These are phyloP conservation scores for Bombylius major DNA, from an alignment of 2,888 invertebrate genomes.

Conservation along the genomic window DNA sequence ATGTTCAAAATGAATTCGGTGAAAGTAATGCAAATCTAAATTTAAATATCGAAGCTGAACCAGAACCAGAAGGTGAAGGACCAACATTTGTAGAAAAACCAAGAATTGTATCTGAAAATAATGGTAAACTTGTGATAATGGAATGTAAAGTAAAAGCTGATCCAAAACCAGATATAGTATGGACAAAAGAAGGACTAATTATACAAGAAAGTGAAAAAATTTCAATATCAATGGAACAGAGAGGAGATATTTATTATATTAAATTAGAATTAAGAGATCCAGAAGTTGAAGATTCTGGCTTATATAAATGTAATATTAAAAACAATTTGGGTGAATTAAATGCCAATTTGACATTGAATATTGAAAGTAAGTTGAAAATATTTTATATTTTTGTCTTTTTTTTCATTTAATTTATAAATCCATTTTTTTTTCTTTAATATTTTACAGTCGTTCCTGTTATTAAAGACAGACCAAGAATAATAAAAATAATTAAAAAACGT, in stretches of 20 bases:
- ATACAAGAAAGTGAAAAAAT: constrained; percentile 72
- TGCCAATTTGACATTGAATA: constrained; percentile 92
- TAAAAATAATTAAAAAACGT: constrained; percentile 83
- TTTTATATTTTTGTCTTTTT: neutral
- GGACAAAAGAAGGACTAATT: constrained; percentile 69
- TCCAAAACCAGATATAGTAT: constrained; percentile 68
- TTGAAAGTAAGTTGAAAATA: constrained; percentile 67
- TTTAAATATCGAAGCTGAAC: constrained; percentile 91
- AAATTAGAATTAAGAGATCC: constrained; percentile 81
- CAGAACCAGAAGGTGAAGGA: constrained; percentile 85
- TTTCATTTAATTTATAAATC: neutral
- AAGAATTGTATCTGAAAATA: constrained; percentile 69
- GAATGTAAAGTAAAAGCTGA: constrained; percentile 75
- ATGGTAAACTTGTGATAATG: constrained; percentile 75
- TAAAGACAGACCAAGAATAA: constrained; percentile 82
- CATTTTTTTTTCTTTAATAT: neutral
- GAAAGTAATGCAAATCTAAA: constrained; percentile 95
- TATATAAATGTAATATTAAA: constrained; percentile 96
- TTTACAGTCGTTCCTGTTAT: constrained; percentile 77
- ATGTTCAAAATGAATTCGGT: constrained; percentile 89
- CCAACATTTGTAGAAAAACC: constrained; percentile 91
- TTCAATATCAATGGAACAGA: constrained; percentile 62
- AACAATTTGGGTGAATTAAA: constrained; percentile 93
- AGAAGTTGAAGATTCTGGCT: constrained; percentile 88
- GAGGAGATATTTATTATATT: constrained; percentile 72